Percentiles rank a stretch among this genome's conserved stretches.
Evolutionary conservation across 2,113 vertebrate genomes (phyloP).

Genomic region (Cynopterus brachyotis): DNA sequence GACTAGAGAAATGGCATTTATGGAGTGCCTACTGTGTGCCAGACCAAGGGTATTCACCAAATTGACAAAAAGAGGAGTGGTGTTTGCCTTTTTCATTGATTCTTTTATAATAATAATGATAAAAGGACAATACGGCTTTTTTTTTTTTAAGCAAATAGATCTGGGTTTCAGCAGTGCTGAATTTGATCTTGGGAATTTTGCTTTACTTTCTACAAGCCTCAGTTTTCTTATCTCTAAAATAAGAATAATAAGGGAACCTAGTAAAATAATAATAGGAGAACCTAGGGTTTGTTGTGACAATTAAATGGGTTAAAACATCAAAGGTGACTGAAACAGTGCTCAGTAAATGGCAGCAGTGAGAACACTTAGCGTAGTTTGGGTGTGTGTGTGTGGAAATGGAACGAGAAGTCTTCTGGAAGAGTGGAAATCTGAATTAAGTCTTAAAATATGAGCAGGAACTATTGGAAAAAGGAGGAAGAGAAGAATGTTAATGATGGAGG

Average conservation of each 20-base stretch:
- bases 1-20: background rate
- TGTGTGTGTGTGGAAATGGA: background rate
- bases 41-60: background rate
- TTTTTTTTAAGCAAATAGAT: background rate
- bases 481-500: background rate
- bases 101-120: background rate
- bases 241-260: background rate
- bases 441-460: background rate
- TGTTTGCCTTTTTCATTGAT: background rate
- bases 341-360: background rate
- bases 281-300: background rate
- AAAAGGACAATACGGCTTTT: background rate
- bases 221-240: slow-evolving; percentile 11
- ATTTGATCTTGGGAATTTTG: background rate
- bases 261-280: background rate
- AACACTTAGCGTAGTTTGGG: background rate
- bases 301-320: background rate
- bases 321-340: background rate
- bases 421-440: background rate
- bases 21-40: background rate
- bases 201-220: background rate
- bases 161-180: background rate
- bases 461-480: background rate
- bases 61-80: background rate
- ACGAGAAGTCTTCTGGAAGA: background rate